phyloP scores from a whole-genome alignment of 2,888 invertebrate genomes.

The Oscheius sp. region DNA sequence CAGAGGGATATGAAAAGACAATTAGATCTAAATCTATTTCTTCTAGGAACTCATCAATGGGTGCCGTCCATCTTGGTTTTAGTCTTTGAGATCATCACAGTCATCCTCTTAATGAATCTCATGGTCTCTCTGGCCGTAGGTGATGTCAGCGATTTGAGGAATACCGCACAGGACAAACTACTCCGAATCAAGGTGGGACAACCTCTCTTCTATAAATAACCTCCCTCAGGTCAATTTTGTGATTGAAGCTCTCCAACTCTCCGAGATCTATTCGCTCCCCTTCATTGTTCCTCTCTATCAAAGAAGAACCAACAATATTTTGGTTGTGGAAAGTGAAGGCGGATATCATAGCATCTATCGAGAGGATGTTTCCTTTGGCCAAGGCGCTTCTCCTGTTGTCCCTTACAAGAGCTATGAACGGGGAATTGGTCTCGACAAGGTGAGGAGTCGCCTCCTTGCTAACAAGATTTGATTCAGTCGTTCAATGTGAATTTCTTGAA shows the following conservation, averaged over 20 bases:
- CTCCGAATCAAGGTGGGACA: constrained; percentile 61
- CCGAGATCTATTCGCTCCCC: constrained; percentile 50
- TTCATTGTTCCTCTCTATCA: constrained; percentile 32
- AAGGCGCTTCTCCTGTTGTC: constrained; percentile 18
- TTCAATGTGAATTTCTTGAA: constrained; percentile 44
- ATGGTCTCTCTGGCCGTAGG: constrained; percentile 68
- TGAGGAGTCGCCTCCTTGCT: not conserved
- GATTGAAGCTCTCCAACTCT: constrained; percentile 65
- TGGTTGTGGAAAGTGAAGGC: constrained; percentile 50
- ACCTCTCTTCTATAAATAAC: not conserved
- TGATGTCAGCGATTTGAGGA: constrained; percentile 63
- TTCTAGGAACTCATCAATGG: constrained; percentile 58
- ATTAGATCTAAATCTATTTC: not conserved
- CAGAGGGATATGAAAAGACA: not conserved
- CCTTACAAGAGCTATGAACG: constrained; percentile 17
- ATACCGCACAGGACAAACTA: constrained; percentile 63
- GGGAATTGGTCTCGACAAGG: constrained; percentile 20
- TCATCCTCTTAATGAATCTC: constrained; percentile 67
- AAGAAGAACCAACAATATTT: constrained; percentile 51
- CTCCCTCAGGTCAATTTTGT: constrained; percentile 60
- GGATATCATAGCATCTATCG: constrained; percentile 28
- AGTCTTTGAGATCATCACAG: constrained; percentile 68
- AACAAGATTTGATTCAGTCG: constrained; percentile 20
- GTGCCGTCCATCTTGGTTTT: constrained; percentile 65
- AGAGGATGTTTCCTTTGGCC: constrained; percentile 12